Percentiles rank a stretch among this genome's conserved stretches.
Conservation (phyloP, 1,140 invertebrate genomes). For the Zophobas morio region DNA sequence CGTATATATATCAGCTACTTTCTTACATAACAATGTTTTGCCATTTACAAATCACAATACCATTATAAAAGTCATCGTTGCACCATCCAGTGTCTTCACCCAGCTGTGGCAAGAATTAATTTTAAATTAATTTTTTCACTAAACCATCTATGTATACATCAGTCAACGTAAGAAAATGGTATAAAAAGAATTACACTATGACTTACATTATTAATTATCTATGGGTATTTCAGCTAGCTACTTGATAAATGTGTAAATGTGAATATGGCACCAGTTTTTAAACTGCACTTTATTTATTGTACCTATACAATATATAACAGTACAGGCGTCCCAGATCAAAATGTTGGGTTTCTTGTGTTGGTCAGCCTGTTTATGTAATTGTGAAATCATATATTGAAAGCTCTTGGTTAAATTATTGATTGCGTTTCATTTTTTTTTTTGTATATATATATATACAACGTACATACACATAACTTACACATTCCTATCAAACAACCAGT, state of each 20-base stretch:
- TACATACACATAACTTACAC: conserved; percentile 51
- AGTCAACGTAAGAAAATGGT: conserved; percentile 56
- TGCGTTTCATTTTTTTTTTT: conserved; percentile 35
- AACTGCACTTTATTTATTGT: conserved; percentile 56
- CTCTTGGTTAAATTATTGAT: conserved; percentile 52
- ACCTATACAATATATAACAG: conserved; percentile 56
- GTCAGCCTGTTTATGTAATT: conserved; percentile 36
- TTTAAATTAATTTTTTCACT: conserved; percentile 37
- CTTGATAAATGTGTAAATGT: conserved; percentile 53
- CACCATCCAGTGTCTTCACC: conserved; percentile 31
- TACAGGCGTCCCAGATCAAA: conserved; percentile 48
- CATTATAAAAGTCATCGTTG: conserved; percentile 41
- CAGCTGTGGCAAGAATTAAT: conserved; percentile 39
- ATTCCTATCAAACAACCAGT: conserved; percentile 52
- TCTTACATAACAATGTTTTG: conserved; percentile 20
- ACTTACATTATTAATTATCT: conserved; percentile 52
- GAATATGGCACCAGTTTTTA: conserved; percentile 58
- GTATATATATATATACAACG: conserved; percentile 50
- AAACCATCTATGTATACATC: conserved; percentile 52
- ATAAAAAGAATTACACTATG: conserved; percentile 57
- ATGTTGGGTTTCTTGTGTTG: conserved; percentile 11
- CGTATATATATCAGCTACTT: conserved; percentile 21
- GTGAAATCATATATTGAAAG: conserved; percentile 57
- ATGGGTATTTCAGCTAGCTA: conserved; percentile 48
- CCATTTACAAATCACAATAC: conserved; percentile 44